Conservation (phyloP, 2,797 vertebrate genomes). For the Eulemur albifrons region DNA sequence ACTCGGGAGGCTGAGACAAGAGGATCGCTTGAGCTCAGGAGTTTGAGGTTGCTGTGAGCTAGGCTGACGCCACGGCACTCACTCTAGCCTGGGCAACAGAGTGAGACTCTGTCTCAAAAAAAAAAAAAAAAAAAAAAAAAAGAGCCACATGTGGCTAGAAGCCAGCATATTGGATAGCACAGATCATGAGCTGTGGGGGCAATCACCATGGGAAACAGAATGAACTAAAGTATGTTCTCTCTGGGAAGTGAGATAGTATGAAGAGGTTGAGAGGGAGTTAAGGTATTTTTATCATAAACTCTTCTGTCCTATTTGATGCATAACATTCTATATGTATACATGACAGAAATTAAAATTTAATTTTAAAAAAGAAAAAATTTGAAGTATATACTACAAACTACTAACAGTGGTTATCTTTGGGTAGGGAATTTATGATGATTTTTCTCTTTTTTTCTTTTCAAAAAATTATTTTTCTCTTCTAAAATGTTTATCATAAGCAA, state of each 20-base stretch:
- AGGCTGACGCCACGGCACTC: no score
- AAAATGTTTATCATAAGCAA: conserved; percentile 42
- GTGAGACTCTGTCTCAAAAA: no score
- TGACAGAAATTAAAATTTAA: not conserved
- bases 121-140: no score
- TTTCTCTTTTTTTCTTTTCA: not conserved
- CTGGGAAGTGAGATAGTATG: not conserved
- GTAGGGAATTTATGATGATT: not conserved
- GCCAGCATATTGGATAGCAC: not conserved
- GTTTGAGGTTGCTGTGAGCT: no score
- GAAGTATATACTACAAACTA: not conserved
- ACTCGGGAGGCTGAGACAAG: no score
- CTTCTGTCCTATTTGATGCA: not conserved
- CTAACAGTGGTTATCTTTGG: not conserved
- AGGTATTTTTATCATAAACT: not conserved
- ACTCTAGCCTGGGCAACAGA: no score
- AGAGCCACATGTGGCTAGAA: not conserved
- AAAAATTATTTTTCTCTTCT: conserved; percentile 19
- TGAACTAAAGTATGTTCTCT: not conserved
- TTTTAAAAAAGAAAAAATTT: conserved; percentile 1
- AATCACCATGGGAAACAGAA: not conserved
- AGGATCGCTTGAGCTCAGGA: no score
- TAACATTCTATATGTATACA: not conserved
- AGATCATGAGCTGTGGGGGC: not conserved
- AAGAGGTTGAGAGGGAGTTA: not conserved